phyloP scores from a whole-genome alignment of 2,113 vertebrate species.

The Ceyx melanurus region DNA sequence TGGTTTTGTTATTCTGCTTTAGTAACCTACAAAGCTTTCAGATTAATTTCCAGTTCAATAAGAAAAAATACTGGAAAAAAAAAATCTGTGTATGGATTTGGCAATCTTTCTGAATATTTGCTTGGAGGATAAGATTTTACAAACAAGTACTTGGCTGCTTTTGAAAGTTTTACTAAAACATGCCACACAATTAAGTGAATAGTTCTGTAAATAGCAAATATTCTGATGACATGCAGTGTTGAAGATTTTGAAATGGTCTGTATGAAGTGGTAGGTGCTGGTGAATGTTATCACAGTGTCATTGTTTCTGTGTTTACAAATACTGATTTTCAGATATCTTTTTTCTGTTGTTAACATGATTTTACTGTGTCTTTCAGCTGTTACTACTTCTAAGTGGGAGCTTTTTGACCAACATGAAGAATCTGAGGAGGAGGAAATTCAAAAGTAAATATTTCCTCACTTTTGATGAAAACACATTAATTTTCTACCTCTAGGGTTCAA shows the following conservation, averaged over 20 bases:
- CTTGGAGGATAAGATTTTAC: not conserved
- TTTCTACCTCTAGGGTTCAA: not conserved
- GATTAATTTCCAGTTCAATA: not conserved
- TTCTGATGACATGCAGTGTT: not conserved
- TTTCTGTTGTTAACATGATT: not conserved
- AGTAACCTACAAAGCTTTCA: not conserved
- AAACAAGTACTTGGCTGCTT: not conserved
- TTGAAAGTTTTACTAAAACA: not conserved
- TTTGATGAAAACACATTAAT: not conserved
- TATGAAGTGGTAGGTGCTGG: not conserved
- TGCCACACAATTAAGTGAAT: not conserved
- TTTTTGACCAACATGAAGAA: slow-evolving; percentile 93
- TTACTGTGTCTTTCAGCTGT: slow-evolving; percentile 79
- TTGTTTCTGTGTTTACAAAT: not conserved
- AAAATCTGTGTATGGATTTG: not conserved
- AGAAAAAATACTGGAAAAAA: not conserved
- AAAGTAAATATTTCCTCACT: slow-evolving; percentile 75
- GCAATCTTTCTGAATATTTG: not conserved
- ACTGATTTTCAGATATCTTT: not conserved
- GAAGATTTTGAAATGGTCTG: not conserved
- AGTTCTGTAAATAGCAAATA: not conserved
- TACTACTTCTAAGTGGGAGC: slow-evolving; percentile 97
- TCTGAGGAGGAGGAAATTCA: slow-evolving; percentile 86
- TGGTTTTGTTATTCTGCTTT: not conserved
- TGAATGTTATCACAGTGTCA: not conserved